Evolutionary conservation across 1,140 invertebrate genomes (phyloP).

Genomic region (Glossosoma conforme): DNA sequence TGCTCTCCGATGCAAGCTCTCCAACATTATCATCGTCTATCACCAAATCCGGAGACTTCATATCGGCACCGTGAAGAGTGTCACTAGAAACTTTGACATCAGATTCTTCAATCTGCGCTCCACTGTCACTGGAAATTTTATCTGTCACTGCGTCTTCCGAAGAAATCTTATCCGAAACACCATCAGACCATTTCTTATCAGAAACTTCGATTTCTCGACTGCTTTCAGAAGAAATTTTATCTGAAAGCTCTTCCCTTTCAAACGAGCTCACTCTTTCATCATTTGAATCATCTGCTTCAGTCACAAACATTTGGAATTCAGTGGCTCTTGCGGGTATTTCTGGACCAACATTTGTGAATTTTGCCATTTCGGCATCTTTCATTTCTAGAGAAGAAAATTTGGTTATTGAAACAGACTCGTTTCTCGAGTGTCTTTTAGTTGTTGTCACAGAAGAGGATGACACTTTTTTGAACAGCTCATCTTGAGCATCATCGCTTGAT

Average conservation of each 20-base stretch:
- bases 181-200: conserved; percentile 48
- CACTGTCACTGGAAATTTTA: conserved; percentile 41
- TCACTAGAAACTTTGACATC: conserved; percentile 18
- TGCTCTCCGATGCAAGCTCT: conserved; percentile 4
- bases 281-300: conserved; percentile 47
- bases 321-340: conserved; percentile 24
- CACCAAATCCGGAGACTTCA: conserved; percentile 19
- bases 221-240: conserved; percentile 51
- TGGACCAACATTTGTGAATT: conserved; percentile 35
- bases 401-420: conserved; percentile 46
- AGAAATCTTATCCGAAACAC: conserved; percentile 46
- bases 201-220: conserved; percentile 50
- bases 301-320: conserved; percentile 48
- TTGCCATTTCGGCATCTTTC: conserved; percentile 34
- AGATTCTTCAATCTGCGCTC: conserved; percentile 20
- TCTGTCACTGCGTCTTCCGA: conserved; percentile 50
- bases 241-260: conserved; percentile 46
- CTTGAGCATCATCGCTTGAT: conserved; percentile 37
- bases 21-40: conserved; percentile 23
- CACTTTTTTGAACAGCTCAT: conserved; percentile 45
- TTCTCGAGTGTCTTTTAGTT: conserved; percentile 46
- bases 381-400: conserved; percentile 43
- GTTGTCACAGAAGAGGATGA: too few species aligned
- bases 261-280: conserved; percentile 37
- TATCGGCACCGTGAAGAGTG: conserved; percentile 16